A percentile compares a stretch with the other conserved stretches of the same genome.
Conservation (phyloP, 2,888 invertebrate genomes). For the Allygus modestus region DNA sequence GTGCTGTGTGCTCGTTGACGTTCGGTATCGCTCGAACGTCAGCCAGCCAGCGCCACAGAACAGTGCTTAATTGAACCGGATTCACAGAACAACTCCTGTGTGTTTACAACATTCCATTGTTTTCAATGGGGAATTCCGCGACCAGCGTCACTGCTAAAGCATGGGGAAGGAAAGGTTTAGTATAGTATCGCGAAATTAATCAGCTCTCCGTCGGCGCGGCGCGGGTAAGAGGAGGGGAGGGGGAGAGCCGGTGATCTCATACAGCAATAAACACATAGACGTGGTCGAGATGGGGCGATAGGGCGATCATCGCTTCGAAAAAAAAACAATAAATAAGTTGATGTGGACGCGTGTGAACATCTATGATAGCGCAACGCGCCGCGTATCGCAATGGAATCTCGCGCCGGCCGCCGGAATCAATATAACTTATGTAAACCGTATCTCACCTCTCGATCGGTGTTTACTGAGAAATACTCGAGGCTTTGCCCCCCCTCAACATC, state of each 20-base stretch:
- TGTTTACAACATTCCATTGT: too few relatives aligned
- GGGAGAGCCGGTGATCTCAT: slow-evolving; percentile 40
- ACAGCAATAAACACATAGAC: slow-evolving; percentile 47
- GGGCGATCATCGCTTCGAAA: slow-evolving; percentile 18
- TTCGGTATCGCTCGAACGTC: too few relatives aligned
- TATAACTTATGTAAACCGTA: slow-evolving; percentile 55
- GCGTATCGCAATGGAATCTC: slow-evolving; percentile 45
- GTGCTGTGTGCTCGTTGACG: too few relatives aligned
- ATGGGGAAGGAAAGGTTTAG: too few relatives aligned
- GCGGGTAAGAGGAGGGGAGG: neutral
- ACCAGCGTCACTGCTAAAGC: too few relatives aligned
- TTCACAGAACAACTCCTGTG: too few relatives aligned
- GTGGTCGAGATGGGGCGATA: slow-evolving; percentile 32
- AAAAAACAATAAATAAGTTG: slow-evolving; percentile 54
- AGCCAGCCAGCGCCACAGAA: too few relatives aligned
- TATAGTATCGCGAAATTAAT: slow-evolving; percentile 35
- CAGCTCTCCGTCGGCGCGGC: neutral
- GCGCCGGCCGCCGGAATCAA: slow-evolving; percentile 25
- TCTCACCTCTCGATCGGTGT: neutral
- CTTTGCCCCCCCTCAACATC: neutral
- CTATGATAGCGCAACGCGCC: neutral
- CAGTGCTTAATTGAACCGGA: too few relatives aligned
- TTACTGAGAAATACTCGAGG: slow-evolving; percentile 14
- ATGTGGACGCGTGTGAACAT: slow-evolving; percentile 52
- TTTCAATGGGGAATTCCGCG: too few relatives aligned